Evolutionary conservation across 2,797 vertebrate genomes (phyloP), one percentile per base, ranked within the genome.

Genomic region (Epinephelus coioides): DNA sequence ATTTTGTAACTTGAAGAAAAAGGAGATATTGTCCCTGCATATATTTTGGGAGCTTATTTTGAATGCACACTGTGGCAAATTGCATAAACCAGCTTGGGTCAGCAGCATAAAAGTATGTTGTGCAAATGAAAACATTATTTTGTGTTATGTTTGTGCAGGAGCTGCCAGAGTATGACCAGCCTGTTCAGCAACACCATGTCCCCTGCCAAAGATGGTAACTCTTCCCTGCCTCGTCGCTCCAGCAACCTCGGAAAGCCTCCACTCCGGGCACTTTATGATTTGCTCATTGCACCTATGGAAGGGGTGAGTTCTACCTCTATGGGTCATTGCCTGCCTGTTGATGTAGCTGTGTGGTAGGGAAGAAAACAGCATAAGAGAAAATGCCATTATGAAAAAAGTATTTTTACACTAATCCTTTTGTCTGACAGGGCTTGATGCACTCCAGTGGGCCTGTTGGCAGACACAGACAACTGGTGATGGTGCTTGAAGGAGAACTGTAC

Each of bases 151-250:
- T 72, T 87, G 53, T 83, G 60, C 94, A 99, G 98, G 95, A 99
- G 98, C 93, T 99, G 97, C 92, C 98, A 99, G 95, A 99, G 98
- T 94, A 97, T 97, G 97, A 97, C 96, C 62, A 99, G 97, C 91
- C 93, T 99, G 78, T 97, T 97, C 94, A 97, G 97, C 87, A 97
- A 93, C 79, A 95, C 97, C 25, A 47, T 96, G 90, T 97, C 97
- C 44, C 97, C 97, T 5, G 89, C 94, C 80, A 98, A 98, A 95
- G 98, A 99, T 5, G 97, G 95, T 40, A 94, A 94, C 43, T 97
- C 97, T 2, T 97, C 98, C 64, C 96, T 98, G 51, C 94, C 97
- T 27, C 94, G 96, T 61, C 96, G 95, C 83, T 92, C 96, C 86
- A 95, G 92, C 87, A 95, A 94, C 15, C 94, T 96, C 55, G 93